Base-by-base conservation (phyloP, 1,140 invertebrate species). In the Papilio glaucus region DNA sequence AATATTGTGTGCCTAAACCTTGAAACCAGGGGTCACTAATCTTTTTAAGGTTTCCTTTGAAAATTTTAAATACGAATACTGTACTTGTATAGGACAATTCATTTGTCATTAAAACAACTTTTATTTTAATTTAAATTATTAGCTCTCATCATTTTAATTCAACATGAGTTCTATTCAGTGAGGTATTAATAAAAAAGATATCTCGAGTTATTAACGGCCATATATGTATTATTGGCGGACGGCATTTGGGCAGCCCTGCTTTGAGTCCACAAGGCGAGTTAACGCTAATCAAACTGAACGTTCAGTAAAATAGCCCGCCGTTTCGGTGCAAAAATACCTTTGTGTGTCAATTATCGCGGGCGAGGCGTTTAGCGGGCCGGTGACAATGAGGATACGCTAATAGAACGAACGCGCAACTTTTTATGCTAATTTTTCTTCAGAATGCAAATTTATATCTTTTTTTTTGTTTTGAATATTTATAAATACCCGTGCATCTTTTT, bases 371-470 rank as follows among this genome's bases (percentile, higher is more conserved):
- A 92, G 85, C 88, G 81, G 37, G 63, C 60, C 53, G 74, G 84
- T 87, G 90, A 82, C 85, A 90, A 90, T 85, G 82, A 86, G 81
- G 80, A 86, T 87, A 75, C 81, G 86, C 86, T 89, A 86, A 87
- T 87, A 72, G 78, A 57, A 57, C 21, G 42, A 49, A 15, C 57
- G 68, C 61, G 74, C 69, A 38, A 72, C 67, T 70, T 80, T 86
- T 84, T 83, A 78, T 79, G 62, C 72, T 29, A 61, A 49, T 78
- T 73, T 83, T 77, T 76, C 33, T 79, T 77, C 69, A 29, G 76
- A 82, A 87, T 86, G 83, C 79, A 84, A 84, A 84, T 86, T 76
- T 72, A 76, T 53, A 38, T 75, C 49, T 70, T 80, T 75, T 76
- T 76, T 77, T 74, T 78, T 62, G 61, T 70, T 72, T 62, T 37